Conservation (phyloP, 2,888 invertebrate genomes). For the Sarcophaga caerulescens region DNA sequence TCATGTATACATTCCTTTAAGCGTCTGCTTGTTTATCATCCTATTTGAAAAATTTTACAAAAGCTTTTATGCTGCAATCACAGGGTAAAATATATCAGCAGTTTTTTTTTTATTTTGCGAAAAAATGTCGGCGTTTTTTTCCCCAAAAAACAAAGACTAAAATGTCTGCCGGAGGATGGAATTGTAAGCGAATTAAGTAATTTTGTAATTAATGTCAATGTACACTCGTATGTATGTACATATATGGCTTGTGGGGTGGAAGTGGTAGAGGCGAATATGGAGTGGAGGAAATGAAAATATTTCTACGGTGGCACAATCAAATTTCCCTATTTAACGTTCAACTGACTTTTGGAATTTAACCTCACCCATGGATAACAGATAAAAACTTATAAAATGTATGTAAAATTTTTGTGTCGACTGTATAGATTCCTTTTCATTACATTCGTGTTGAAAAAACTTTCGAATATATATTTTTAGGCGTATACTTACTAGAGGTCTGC, state of each 20-base stretch:
- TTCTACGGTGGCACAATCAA: too few species aligned
- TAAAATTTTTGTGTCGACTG: too few species aligned
- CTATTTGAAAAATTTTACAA: background rate
- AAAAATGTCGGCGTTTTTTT: background rate
- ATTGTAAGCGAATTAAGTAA: conserved; percentile 55
- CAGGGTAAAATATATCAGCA: background rate
- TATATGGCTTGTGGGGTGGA: background rate
- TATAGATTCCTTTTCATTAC: too few species aligned
- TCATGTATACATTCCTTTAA: background rate
- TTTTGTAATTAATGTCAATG: conserved; percentile 58
- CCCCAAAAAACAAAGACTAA: conserved; percentile 10
- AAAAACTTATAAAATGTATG: too few species aligned
- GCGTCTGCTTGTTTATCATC: background rate
- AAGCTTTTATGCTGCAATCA: conserved; percentile 22
- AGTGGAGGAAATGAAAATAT: too few species aligned
- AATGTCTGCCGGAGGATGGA: conserved; percentile 20
- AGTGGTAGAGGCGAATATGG: background rate
- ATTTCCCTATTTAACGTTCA: too few species aligned
- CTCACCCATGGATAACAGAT: too few species aligned
- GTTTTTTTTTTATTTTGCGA: conserved; percentile 1
- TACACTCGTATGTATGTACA: background rate
- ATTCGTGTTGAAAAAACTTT: too few species aligned
- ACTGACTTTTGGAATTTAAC: too few species aligned
- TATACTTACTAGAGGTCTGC: too few species aligned
- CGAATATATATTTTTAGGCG: too few species aligned